phyloP scores from a whole-genome alignment of 2,797 vertebrate genomes.

The Protosalanx chinensis region DNA sequence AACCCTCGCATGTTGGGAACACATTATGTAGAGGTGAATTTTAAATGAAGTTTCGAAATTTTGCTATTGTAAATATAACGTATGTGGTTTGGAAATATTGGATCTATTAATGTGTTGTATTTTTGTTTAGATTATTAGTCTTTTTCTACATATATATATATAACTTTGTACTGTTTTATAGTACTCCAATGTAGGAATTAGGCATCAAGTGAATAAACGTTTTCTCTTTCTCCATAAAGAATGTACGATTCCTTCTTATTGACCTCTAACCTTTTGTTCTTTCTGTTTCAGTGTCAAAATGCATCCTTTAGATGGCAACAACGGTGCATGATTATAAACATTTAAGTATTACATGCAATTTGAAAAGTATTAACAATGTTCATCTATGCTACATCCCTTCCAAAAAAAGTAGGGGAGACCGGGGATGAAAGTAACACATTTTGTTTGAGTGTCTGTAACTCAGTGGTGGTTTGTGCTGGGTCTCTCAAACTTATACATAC shows the following conservation, averaged over 20 bases:
- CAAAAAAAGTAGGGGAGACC: no score
- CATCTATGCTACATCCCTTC: no score
- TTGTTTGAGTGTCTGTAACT: no score
- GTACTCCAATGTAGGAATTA: slow-evolving; percentile 71
- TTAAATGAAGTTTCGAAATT: slow-evolving; percentile 41
- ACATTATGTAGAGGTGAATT: neutral
- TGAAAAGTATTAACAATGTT: no score
- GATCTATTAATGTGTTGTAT: slow-evolving; percentile 47
- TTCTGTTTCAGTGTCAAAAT: neutral
- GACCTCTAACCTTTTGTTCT: neutral
- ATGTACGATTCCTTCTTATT: neutral
- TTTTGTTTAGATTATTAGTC: slow-evolving; percentile 53
- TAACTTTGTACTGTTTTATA: slow-evolving; percentile 77
- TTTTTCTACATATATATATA: slow-evolving; percentile 58
- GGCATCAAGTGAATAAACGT: slow-evolving; percentile 51
- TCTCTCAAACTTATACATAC: no score
- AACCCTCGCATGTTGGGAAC: neutral
- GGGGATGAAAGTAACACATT: no score
- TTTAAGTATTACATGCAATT: no score
- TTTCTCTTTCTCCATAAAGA: neutral
- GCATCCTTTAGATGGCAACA: slow-evolving; percentile 17
- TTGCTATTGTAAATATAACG: slow-evolving; percentile 54
- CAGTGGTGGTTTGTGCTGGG: no score
- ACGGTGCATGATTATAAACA: no score
- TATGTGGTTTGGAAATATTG: slow-evolving; percentile 49